These are phyloP conservation scores for Trichonephila inaurata DNA, from an alignment of 1,140 invertebrate species.

Conservation along the genomic window DNA sequence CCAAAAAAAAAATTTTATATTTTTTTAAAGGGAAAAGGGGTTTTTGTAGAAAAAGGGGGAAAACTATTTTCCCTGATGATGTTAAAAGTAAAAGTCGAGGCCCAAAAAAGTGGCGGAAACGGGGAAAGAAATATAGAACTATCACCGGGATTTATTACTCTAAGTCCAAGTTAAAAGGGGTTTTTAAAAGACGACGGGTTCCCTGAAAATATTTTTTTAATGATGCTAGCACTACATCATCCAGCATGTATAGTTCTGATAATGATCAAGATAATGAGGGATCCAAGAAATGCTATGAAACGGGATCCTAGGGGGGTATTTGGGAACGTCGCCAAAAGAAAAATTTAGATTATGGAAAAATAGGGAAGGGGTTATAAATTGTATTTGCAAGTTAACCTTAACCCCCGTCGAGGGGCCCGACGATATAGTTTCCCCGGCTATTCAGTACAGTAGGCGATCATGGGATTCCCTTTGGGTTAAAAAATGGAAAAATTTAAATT, in stretches of 20 bases:
- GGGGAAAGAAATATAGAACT: neutral
- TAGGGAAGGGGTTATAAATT: constrained; percentile 92
- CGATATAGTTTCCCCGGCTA: constrained; percentile 92
- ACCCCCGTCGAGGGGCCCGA: constrained; percentile 84
- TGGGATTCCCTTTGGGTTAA: constrained; percentile 93
- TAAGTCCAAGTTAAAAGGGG: constrained; percentile 4
- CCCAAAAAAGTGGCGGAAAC: neutral
- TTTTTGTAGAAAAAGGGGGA: neutral
- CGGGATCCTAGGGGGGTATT: constrained; percentile 87
- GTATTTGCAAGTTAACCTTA: constrained; percentile 88
- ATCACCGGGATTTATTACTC: neutral
- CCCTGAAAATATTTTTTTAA: neutral
- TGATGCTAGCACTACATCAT: neutral
- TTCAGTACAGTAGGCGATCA: constrained; percentile 92
- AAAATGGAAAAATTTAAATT: constrained; percentile 91
- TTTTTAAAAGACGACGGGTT: constrained; percentile 34
- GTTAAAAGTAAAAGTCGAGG: neutral
- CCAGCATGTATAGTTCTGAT: constrained; percentile 40
- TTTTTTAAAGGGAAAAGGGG: neutral
- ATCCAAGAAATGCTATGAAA: constrained; percentile 83
- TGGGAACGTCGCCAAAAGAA: constrained; percentile 92
- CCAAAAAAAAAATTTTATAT: neutral
- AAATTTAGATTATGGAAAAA: constrained; percentile 97
- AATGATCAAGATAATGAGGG: neutral
- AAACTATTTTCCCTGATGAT: no score